These are phyloP conservation scores for Tetramorium parvispinum DNA, from an alignment of 1,140 invertebrate genomes.

Conservation along the genomic window DNA sequence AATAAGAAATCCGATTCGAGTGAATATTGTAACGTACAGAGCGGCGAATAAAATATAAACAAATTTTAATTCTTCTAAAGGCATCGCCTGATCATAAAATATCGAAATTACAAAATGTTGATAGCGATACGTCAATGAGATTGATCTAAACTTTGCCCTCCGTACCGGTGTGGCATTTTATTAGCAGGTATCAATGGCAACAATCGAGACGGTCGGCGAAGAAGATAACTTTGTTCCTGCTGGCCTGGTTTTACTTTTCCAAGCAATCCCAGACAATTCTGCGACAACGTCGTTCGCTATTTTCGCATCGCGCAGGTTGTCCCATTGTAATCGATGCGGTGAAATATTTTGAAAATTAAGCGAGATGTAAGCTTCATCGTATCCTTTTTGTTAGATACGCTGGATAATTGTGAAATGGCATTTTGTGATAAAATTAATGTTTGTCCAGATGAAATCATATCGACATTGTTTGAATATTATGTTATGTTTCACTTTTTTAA, in stretches of 20 bases:
- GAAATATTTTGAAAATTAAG: slow-evolving; percentile 18
- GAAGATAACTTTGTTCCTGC: slow-evolving; percentile 71
- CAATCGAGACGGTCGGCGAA: slow-evolving; percentile 56
- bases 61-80: neutral
- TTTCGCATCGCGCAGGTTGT: slow-evolving; percentile 16
- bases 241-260: slow-evolving; percentile 72
- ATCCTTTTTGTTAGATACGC: neutral
- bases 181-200: slow-evolving; percentile 64
- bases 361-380: neutral
- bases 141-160: slow-evolving; percentile 35
- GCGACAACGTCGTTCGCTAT: slow-evolving; percentile 49
- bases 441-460: neutral
- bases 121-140: neutral
- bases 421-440: neutral
- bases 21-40: neutral
- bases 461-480: neutral
- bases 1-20: neutral
- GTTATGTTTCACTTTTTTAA: slow-evolving; percentile 11
- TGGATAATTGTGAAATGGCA: neutral
- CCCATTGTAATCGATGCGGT: slow-evolving; percentile 5
- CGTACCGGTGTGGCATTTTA: slow-evolving; percentile 55
- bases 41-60: neutral
- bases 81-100: neutral
- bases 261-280: slow-evolving; percentile 61
- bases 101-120: neutral